Conservation (phyloP, 2,797 vertebrate species). For the Salarias fasciatus region DNA sequence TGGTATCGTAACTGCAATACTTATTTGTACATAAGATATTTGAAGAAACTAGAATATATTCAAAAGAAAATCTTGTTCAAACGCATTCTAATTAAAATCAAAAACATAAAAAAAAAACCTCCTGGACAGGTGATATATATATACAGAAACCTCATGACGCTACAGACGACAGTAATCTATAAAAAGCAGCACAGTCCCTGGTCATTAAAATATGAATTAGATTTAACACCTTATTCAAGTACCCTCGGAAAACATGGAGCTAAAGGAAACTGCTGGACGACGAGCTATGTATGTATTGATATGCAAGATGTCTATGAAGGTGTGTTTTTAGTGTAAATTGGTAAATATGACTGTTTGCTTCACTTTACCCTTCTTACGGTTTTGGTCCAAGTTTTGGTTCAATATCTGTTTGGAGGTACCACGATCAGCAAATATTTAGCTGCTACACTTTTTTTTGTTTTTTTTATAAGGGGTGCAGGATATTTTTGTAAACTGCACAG, state of each 20-base stretch:
- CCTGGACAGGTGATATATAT: too few species aligned
- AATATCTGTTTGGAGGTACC: neutral
- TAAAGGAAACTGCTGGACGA: constrained; percentile 20
- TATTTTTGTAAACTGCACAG: constrained; percentile 2
- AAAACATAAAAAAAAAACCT: too few species aligned
- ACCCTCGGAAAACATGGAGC: constrained; percentile 36
- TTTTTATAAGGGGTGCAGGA: constrained; percentile 7
- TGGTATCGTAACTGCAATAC: neutral
- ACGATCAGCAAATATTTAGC: too few species aligned
- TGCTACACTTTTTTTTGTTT: neutral
- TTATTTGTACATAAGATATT: constrained; percentile 21
- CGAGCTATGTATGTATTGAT: constrained; percentile 10
- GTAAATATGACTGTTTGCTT: constrained; percentile 2
- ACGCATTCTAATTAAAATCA: too few species aligned
- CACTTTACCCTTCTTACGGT: constrained; percentile 1
- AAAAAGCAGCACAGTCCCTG: constrained; percentile 79
- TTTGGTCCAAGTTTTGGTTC: constrained; percentile 40
- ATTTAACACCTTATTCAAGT: constrained; percentile 63
- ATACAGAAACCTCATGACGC: constrained; percentile 3
- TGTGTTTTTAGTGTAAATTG: constrained; percentile 8
- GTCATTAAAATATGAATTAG: constrained; percentile 70
- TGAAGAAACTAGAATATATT: constrained; percentile 44
- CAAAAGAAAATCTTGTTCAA: constrained; percentile 16
- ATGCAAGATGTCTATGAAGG: constrained; percentile 13
- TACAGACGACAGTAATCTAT: constrained; percentile 31